phyloP scores from a whole-genome alignment of 1,140 invertebrate species.

The Colletes latitarsis region DNA sequence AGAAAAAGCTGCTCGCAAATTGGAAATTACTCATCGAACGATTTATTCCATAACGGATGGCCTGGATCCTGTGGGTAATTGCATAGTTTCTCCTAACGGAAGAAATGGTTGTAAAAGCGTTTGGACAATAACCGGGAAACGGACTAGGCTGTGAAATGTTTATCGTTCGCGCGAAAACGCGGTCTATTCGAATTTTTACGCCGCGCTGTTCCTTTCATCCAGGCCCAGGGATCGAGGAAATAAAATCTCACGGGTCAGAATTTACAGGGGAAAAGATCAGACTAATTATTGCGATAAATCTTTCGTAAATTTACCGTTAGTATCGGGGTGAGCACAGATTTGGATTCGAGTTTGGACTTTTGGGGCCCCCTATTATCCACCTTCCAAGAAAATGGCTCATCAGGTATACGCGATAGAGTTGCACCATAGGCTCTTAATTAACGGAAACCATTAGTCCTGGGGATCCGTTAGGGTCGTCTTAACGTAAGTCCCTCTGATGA shows the following conservation, averaged over 20 bases:
- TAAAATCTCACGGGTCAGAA: no score
- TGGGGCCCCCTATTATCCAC: no score
- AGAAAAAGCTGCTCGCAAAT: constrained; percentile 7
- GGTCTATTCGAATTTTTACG: background rate
- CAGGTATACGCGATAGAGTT: background rate
- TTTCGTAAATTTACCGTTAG: no score
- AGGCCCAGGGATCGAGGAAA: no score
- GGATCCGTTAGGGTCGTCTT: background rate
- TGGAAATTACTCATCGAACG: constrained; percentile 22
- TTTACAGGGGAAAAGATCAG: no score
- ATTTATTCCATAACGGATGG: constrained; percentile 9
- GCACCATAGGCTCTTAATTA: background rate
- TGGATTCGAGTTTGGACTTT: no score
- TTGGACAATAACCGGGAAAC: background rate
- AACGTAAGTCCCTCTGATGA: no score
- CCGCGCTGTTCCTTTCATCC: no score
- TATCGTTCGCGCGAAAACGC: background rate
- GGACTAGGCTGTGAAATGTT: background rate
- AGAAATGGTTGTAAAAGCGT: constrained; percentile 13
- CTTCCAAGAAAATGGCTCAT: no score
- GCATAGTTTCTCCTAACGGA: constrained; percentile 16
- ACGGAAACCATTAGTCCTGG: background rate
- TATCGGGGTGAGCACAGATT: no score
- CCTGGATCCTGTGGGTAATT: constrained; percentile 19
- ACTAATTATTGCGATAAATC: no score